Base-by-base conservation (phyloP, 2,797 vertebrate genomes). In the Myotis findleyi region DNA sequence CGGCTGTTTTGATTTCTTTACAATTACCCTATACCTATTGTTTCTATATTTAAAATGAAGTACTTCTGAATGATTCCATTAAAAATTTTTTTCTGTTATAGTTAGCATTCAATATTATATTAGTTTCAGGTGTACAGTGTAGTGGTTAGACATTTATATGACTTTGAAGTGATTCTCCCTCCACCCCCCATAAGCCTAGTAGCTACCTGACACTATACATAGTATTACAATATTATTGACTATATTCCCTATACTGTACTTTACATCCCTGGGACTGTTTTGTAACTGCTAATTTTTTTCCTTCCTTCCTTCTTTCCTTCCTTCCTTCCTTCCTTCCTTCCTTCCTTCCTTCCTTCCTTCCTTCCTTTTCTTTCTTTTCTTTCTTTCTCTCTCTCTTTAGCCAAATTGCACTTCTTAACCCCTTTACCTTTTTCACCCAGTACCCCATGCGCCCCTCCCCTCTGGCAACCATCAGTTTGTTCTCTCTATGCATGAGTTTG, bases 31-130 rank as follows among this genome's bases (percentile, higher is more conserved):
- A 72, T 66, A 20, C 18, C 73, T 76, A 33, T 17, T 79, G 36
- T 20, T 77, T 92, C 88, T 76, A 18, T 75, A 66, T 66, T 88
- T 55, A 86, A 91, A 79, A 36, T 77, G 33, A 85, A 87, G 27
- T 55, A 75, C 33, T 30, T 66, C 41, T 69, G 82, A 93, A 38
- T 90, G 27, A 86, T 71, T 87, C 23, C 44, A 90, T 82, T 47
- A 21, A 21, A n/a, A n/a, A 27, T 21, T n/a, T 75, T 75, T 75
- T 51, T 51, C 44, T 75, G n/a, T 76, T 76, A 76, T 5, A 51
- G 9, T 51, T 75, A 27, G n/a, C 44, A 75, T 75, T n/a, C 17
- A 76, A 33, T 51, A 33, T 72, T 72, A 44, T 44, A 41, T 10
- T 49, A 49, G 2, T 51, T 75, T 33, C 10, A 51, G 17, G 55